Base-by-base conservation (phyloP, 2,113 vertebrate species). In the Rattus rattus region DNA sequence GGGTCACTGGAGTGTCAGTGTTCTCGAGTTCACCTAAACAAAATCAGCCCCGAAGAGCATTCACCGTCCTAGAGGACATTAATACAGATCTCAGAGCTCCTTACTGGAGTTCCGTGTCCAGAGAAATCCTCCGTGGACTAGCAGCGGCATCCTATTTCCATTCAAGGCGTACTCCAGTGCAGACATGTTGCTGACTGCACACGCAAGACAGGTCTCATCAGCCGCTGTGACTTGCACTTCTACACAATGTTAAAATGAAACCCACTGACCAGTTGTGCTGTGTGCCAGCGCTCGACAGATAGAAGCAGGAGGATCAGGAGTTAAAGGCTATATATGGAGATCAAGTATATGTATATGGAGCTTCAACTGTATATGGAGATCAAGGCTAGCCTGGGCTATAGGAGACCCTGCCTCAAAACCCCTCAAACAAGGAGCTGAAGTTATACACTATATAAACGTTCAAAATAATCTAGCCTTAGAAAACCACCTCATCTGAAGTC, bases 361-460 rank as follows among this genome's bases (percentile, higher is more conserved):
- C 26, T 17, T 83, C 80, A 61, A 28, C 12, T 13, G 16, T 12
- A 39, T n/a, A 26, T 59, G 39, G 39, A 49, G 3, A 7, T 49
- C 59, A 86, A 47, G 83, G 28, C 17, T 43, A 86, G 43, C 84
- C 83, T 65, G 28, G 61, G 26, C 30, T 47, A 30, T 4, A 2
- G 17, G 61, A 85, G 28, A 86, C 43, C 83, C 39, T 36, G 43
- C 47, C 85, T 52, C 65, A 52, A 8, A 52, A 36, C 8, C 52
- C 16, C 11, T 88, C 52, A 49, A 47, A 69, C 49, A 63, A 83
- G 33, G 67, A 92, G 65, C 39, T 95, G 72, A 56, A 80, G 9
- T 79, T 65, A 94, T 30, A 33, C 28, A 13, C 19, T 69, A 83
- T 56, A 86, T 91, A 96, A 93, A 76, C 83, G 81, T 43, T 95